Base-by-base conservation (phyloP, 1,140 invertebrate species). In the Mesaphorura yosii region DNA sequence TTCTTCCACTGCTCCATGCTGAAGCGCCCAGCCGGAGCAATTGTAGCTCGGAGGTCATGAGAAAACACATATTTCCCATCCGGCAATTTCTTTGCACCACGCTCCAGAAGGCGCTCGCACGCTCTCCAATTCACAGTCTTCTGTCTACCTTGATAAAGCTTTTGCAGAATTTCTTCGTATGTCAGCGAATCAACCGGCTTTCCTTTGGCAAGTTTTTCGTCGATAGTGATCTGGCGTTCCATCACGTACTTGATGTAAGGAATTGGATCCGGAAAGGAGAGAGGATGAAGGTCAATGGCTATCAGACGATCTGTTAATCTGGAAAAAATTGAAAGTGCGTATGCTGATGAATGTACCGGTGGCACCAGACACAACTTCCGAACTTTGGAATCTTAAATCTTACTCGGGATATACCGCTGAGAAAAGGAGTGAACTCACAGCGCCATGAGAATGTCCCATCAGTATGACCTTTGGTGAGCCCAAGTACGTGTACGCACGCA, bases 401-500 rank as follows among this genome's bases (percentile, higher is more conserved):
- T 86, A 83, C 40, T 83, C 73, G 1, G 86, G 85, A 64, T 74
- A 88, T 0, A 77, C 73, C 1, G 82, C 78, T 0, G 85, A 82
- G 66, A 87, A 88, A 66, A 88, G 73, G 64, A 88, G 87, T 28
- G 81, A 79, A 40, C 88, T 72, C 20, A 80, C 82, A 26, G 85
- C 84, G 6, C 86, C 86, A 26, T 88, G 68, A 0, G 84, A 88
- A 67, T 89, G 86, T 1, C 86, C 86, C 57, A 88, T 65, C 14
- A 88, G 68, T 20, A 74, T 79, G 48, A 90, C 75, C 64, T 84
- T 81, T 41, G 73, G 72, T 87, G 86, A 91, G 51, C 79, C 79
- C 66, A 81, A 86, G 70, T 86, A 73, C 61, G 81, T 80, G 5
- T 82, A 73, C 53, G 89, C 81, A 63, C 83, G 73, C 59, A 84